Evolutionary conservation across 2,888 invertebrate species (phyloP).

Genomic region (Priocnemis perturbator): DNA sequence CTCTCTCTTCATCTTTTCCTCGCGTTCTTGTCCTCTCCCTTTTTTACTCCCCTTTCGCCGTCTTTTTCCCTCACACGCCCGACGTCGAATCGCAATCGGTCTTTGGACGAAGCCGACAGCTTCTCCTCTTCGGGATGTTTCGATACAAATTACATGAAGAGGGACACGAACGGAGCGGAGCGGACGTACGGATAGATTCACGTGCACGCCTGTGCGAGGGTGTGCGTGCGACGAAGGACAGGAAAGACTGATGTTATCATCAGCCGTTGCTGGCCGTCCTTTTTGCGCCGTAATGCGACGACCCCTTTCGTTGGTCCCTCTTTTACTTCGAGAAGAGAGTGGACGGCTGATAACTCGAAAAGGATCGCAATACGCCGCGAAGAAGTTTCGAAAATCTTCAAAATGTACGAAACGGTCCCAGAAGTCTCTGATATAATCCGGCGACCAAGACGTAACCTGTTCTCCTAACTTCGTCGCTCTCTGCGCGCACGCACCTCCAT

Average conservation of each 20-base stretch:
- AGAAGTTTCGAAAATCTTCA: too few species aligned
- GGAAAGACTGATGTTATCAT: conserved; percentile 13
- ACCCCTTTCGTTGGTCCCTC: not conserved
- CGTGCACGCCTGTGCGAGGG: not conserved
- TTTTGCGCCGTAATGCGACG: conserved; percentile 9
- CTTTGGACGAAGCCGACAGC: conserved; percentile 66
- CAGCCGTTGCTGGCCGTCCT: not conserved
- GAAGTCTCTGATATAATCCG: too few species aligned
- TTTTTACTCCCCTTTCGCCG: not conserved
- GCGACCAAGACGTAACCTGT: too few species aligned
- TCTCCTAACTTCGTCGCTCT: too few species aligned
- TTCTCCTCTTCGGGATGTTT: conserved; percentile 66
- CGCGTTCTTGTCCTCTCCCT: not conserved
- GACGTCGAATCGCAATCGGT: conserved; percentile 61
- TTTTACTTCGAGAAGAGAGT: not conserved
- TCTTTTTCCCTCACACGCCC: conserved; percentile 31
- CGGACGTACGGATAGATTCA: not conserved
- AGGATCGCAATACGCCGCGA: too few species aligned
- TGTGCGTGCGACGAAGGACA: conserved; percentile 7
- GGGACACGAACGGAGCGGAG: conserved; percentile 52
- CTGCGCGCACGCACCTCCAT: too few species aligned
- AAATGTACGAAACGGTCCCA: too few species aligned
- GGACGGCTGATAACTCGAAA: too few species aligned
- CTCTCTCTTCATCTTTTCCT: not conserved
- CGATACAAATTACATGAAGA: conserved; percentile 74